phyloP scores from a whole-genome alignment of 2,888 invertebrate species.

The Amaurobius ferox region DNA sequence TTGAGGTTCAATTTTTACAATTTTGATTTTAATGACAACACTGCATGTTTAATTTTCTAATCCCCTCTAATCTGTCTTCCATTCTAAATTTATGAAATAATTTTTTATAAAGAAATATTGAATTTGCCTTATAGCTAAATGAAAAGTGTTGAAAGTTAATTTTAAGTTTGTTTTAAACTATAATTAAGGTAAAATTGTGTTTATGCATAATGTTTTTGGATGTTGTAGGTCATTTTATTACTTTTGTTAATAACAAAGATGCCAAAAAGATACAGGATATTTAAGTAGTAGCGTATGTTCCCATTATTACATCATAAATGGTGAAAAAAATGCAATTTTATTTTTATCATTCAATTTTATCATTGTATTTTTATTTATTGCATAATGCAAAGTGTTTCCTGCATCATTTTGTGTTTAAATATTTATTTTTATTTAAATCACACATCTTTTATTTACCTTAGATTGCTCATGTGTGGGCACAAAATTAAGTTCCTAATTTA shows the following conservation, averaged over 20 bases:
- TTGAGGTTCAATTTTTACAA: no score
- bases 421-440: constrained; percentile 38
- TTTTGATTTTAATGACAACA: constrained; percentile 15
- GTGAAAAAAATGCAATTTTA: no score
- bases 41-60: constrained; percentile 7
- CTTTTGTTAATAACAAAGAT: not conserved
- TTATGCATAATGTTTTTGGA: not conserved
- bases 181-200: not conserved
- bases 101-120: constrained; percentile 37
- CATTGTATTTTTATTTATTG: not conserved
- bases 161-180: no score
- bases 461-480: not conserved
- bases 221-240: constrained; percentile 9
- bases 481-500: constrained; percentile 54
- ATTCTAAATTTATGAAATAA: constrained; percentile 40
- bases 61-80: constrained; percentile 50
- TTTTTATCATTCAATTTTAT: no score
- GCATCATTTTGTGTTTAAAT: constrained; percentile 16
- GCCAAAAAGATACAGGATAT: not conserved
- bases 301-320: not conserved
- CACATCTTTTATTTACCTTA: not conserved
- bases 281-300: not conserved
- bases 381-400: constrained; percentile 12
- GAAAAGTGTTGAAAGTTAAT: no score
- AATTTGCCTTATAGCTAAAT: constrained; percentile 7